Evolutionary conservation across 2,888 invertebrate genomes (phyloP), one percentile per base, ranked within the genome.

Genomic region (Achlya flavicornis): DNA sequence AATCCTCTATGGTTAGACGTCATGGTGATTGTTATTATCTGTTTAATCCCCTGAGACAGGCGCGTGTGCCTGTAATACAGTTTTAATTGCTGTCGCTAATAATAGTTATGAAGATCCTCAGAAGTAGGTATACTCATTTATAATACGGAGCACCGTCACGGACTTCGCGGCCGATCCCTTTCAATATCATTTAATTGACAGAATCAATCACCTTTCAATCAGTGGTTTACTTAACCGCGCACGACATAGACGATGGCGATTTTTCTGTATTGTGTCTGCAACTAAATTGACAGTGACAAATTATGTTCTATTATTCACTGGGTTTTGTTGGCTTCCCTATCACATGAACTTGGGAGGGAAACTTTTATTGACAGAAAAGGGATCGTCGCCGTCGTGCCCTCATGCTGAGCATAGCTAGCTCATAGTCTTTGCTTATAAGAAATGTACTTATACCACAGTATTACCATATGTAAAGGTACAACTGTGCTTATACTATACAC

Each of bases 151-250:
- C 61, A 35, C 41, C 14, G 63, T 59, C 59, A 46, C 64, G 58
- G 65, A 58, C 62, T 67, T 69, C 66, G 67, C 64, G n/a, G n/a
- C n/a, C n/a, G n/a, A 61, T 61, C 63, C 65, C 73, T 74, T 76
- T 75, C 75, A 74, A 73, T 76, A 75, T 72, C 71, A 76, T 72
- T 70, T 66, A 72, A 71, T 76, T 75, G 76, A 72, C 72, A 74
- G 72, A 80, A 83, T 85, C 80, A 78, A 84, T 87, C 80, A 80
- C 73, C 68, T 80, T 83, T 83, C 83, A 82, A 83, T 85, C 79
- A 76, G 74, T 70, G 77, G 74, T 80, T 81, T 74, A 75, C 71
- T 78, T 76, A 74, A 70, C 74, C 68, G 67, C 48, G 16, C 48
- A 19, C 48, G 48, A 53, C 65, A 64, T 68, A 67, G 63, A 72